A percentile compares a stretch with the other conserved stretches of the same genome.
phyloP scores from a whole-genome alignment of 2,888 invertebrate species.

The Ctena decussata region DNA sequence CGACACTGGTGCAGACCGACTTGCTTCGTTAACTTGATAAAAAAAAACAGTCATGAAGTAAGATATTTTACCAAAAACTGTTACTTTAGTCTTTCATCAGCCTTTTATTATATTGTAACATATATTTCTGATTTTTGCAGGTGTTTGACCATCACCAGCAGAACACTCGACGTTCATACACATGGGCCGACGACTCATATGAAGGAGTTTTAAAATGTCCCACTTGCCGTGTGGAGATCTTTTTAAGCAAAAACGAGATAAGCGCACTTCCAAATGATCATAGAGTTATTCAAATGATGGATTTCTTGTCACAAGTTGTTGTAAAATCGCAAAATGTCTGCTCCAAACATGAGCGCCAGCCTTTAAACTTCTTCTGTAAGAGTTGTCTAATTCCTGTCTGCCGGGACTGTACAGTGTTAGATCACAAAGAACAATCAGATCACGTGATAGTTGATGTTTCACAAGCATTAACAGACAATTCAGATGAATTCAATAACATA shows the following conservation, averaged over 20 bases:
- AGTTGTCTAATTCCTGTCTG: conserved; percentile 80
- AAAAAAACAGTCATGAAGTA: no score
- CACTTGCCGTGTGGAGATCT: conserved; percentile 82
- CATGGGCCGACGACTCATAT: conserved; percentile 74
- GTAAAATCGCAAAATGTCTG: conserved; percentile 81
- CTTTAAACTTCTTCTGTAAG: conserved; percentile 83
- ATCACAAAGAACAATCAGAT: conserved; percentile 76
- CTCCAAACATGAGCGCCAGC: conserved; percentile 80
- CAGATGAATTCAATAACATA: conserved; percentile 76
- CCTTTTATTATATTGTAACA: no score
- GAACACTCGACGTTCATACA: conserved; percentile 66
- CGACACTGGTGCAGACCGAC: no score
- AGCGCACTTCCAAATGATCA: conserved; percentile 81
- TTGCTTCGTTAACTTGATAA: no score
- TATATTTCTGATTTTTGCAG: no score
- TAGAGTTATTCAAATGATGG: conserved; percentile 84
- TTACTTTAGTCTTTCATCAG: no score
- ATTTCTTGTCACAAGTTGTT: conserved; percentile 79
- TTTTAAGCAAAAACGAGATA: conserved; percentile 77
- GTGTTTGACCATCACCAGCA: conserved; percentile 81
- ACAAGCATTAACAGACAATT: conserved; percentile 77
- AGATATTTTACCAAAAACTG: no score
- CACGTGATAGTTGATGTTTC: conserved; percentile 80
- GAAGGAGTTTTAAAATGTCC: conserved; percentile 83
- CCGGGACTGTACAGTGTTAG: conserved; percentile 82